These are phyloP conservation scores for Enteromius thamalakanensis DNA, from an alignment of 2,797 vertebrate genomes.

Conservation along the genomic window DNA sequence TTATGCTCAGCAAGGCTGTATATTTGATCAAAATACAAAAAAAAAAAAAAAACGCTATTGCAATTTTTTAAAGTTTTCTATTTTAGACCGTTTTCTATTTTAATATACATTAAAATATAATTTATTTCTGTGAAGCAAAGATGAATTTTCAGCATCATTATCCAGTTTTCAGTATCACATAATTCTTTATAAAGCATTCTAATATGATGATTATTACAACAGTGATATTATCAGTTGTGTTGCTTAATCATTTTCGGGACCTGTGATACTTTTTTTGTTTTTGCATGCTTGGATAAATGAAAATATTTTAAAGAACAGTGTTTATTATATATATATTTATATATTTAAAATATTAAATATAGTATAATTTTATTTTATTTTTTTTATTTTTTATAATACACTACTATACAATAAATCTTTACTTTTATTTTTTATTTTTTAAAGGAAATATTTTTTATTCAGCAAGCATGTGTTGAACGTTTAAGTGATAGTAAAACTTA, in stretches of 20 bases:
- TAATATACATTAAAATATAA: not conserved
- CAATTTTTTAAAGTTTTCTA: not conserved
- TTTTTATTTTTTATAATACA: no score
- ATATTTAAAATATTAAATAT: no score
- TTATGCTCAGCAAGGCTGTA: no score
- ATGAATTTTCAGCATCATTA: not conserved
- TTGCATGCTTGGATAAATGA: no score
- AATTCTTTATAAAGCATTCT: no score
- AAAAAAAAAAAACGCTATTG: not conserved
- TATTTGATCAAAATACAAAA: no score
- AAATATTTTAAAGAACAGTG: not conserved
- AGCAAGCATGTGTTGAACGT: not conserved
- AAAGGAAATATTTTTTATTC: not conserved
- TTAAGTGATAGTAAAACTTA: not conserved
- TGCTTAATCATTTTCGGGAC: not conserved
- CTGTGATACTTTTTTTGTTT: not conserved
- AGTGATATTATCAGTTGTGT: not conserved
- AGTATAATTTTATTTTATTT: no score
- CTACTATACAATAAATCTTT: no score
- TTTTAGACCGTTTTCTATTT: not conserved
- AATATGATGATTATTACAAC: no score
- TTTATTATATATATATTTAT: not conserved
- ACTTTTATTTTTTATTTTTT: not conserved
- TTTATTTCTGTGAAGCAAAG: not conserved
- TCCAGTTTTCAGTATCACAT: not conserved